These are phyloP conservation scores for Drosophila insularis DNA, from an alignment of 1,140 invertebrate species.

Conservation along the genomic window DNA sequence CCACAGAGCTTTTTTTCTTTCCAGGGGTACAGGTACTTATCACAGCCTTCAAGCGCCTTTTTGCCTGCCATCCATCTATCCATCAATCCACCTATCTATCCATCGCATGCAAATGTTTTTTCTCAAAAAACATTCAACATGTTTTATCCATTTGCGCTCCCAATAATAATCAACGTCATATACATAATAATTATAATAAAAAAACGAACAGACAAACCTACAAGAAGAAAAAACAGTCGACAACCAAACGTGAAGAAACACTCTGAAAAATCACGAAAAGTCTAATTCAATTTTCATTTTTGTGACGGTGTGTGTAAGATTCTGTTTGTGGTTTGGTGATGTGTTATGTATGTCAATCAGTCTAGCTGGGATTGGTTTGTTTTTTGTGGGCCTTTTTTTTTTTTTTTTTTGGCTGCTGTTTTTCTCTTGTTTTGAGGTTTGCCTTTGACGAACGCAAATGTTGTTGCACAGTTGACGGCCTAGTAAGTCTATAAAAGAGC, in stretches of 20 bases:
- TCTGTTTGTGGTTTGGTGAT: conserved; percentile 33
- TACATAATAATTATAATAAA: conserved; percentile 64
- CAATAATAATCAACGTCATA: conserved; percentile 75
- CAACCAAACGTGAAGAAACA: conserved; percentile 28
- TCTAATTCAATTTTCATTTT: conserved; percentile 40
- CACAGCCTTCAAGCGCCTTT: conserved; percentile 74
- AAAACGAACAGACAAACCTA: conserved; percentile 23
- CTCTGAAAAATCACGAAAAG: conserved; percentile 27
- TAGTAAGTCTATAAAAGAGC: conserved; percentile 60
- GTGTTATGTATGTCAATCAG: conserved; percentile 70
- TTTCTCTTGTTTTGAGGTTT: conserved; percentile 39
- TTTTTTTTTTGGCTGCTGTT: conserved; percentile 55
- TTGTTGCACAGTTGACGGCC: conserved; percentile 38
- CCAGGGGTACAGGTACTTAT: conserved; percentile 72
- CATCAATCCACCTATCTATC: neutral
- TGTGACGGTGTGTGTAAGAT: conserved; percentile 7
- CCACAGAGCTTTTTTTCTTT: conserved; percentile 43
- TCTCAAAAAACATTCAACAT: conserved; percentile 77
- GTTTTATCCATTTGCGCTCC: conserved; percentile 78
- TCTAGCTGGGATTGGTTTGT: conserved; percentile 69
- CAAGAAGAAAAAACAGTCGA: conserved; percentile 32
- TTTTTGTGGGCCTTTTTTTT: conserved; percentile 38
- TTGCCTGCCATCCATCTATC: neutral
- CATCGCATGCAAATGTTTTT: conserved; percentile 76
- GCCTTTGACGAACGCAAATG: conserved; percentile 46